These are phyloP conservation scores for chimpanzee (Pan troglodytes) DNA, from an alignment of 2,113 vertebrate species.

Conservation along the genomic window NHGRI_mPanTro3-v2.1_pri NC_072413.2:79043001-79043500, in stretches of 20 bases:
- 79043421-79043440: not conserved
- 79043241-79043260: not conserved
- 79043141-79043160: not conserved
- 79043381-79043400: not conserved
- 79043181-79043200: not conserved
- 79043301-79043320: not conserved
- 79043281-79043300: not conserved
- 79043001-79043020: conserved; percentile 48
- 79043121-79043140: not conserved
- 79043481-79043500: not conserved
- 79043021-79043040: not conserved
- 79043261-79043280: not conserved
- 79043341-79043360: not conserved
- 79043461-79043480: not conserved
- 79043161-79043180: not conserved
- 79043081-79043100: conserved; percentile 19
- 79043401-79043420: not conserved
- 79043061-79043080: conserved; percentile 5
- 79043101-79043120: not conserved
- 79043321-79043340: not conserved
- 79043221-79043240: not conserved
- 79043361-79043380: not conserved
- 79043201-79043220: not conserved
- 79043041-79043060: not conserved
- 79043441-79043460: not conserved